A percentile compares a stretch with the other conserved stretches of the same genome.
Evolutionary conservation across 1,140 invertebrate genomes (phyloP).

Genomic region (Oreohelix idahoensis): DNA sequence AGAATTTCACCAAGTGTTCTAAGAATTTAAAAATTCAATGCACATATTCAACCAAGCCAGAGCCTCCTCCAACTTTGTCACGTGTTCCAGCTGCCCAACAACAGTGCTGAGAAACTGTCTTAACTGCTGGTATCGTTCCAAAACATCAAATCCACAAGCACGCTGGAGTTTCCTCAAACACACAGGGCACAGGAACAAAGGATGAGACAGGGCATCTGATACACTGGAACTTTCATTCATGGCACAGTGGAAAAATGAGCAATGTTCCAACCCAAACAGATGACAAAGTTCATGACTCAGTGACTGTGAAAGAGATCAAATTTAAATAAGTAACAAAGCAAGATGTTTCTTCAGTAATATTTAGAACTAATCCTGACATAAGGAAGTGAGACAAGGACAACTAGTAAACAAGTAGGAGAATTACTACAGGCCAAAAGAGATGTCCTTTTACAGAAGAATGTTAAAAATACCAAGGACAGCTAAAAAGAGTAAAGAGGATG

Average conservation of each 20-base stretch:
- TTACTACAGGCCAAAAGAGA: no score
- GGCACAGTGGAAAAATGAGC: conserved; percentile 60
- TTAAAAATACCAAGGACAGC: no score
- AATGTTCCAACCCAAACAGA: conserved; percentile 63
- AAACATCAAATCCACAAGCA: conserved; percentile 55
- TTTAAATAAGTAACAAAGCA: no score
- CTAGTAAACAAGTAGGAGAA: no score
- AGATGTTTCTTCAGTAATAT: no score
- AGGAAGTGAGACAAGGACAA: no score
- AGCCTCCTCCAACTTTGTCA: not conserved
- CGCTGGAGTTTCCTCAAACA: conserved; percentile 65
- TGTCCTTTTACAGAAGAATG: no score
- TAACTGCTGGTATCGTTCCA: conserved; percentile 52
- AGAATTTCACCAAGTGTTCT: not conserved
- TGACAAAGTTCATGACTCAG: conserved; percentile 64
- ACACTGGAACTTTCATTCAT: conserved; percentile 66
- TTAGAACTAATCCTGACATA: no score
- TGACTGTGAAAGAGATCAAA: conserved; percentile 45
- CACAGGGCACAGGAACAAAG: conserved; percentile 64
- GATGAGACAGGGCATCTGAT: conserved; percentile 57
- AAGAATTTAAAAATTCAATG: not conserved
- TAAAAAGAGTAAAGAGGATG: no score
- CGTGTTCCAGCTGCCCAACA: not conserved
- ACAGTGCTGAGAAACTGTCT: conserved; percentile 44
- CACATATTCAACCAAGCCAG: not conserved